Base-by-base conservation (phyloP, 1,140 invertebrate genomes). In the Aphelenchoides avenae region DNA sequence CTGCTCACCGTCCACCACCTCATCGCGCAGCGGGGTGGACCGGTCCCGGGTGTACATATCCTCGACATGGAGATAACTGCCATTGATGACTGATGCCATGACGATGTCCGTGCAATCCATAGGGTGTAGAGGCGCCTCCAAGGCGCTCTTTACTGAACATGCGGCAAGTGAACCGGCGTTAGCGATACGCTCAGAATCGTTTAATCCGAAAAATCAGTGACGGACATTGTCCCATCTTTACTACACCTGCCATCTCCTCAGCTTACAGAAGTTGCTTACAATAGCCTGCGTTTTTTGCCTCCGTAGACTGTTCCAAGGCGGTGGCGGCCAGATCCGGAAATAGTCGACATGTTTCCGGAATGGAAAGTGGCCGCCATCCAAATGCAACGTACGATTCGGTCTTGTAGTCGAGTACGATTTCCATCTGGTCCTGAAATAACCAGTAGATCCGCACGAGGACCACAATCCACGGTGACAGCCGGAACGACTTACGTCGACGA, bases 11-110 rank as follows among this genome's bases (percentile, higher is more conserved):
- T 67, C 65, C 3, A 67, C 36, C n/a, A 53, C 49, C 11, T 43
- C 34, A 43, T 67, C 65, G 13, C 31, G 20, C 11, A 67, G 29
- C 13, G 65, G 65, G 24, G 60, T 71, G 4, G 68, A 71, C 20
- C 68, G 40, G 31, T 67, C 65, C 4, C 65, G 43, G 15, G 67
- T 69, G 37, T 67, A 67, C 69, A 67, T 68, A 31, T 67, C 65
- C 34, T 47, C 53, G 24, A 71, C 66, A 43, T 68, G 65, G 3
- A 70, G 18, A 11, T 62, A 62, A 34, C 37, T 57, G n/a, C 53
- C 62, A 36, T 65, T 53, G 5, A 49, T 11, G n/a, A 67, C 50
- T 9, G 66, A 57, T 3, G 63, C 65, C 47, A 66, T 61, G 15
- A 67, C 39, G 2, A 67, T 58, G 49, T 67, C 65, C 11, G 44